Base-by-base conservation (phyloP, 1,140 invertebrate species). In the Scylla paramamosain region DNA sequence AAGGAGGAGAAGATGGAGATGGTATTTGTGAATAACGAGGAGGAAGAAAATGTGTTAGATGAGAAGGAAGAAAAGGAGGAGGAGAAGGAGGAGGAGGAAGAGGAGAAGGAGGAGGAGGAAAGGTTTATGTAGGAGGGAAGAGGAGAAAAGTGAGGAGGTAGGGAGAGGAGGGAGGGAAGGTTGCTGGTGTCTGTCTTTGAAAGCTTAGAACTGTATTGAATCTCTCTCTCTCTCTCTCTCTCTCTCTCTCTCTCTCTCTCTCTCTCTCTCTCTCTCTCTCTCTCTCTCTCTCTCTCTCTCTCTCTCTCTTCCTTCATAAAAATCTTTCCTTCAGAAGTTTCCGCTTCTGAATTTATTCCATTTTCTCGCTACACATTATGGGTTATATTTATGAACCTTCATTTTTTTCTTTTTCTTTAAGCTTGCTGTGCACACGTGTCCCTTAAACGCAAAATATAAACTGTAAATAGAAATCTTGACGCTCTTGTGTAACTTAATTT, bases 221-320 rank as follows among this genome's bases (percentile, higher is more conserved):
- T 77, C 67, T 77, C 67, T 88, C 86, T 88, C 86, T 88, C 86
- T 88, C 86, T 88, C 86, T 88, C 86, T 88, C 86, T 88, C 86
- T 88, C 86, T 88, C 86, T 88, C 86, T 88, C 86, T 88, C 86
- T 45, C 86, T 88, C 86, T 46, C 86, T 88, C 86, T 46, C 86
- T 88, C 86, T 46, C 86, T 88, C 86, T 46, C 86, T 88, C 86
- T 46, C 86, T 88, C 86, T 46, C 86, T 88, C 86, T 46, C 86
- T 88, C 86, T 46, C 86, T 88, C 86, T 46, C 86, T 88, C 86
- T 46, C 86, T 88, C 86, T 46, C 86, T 88, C 86, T 46, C 86
- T 88, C 86, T 46, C 86, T 77, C 67, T 77, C 67, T n/a, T 77
- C 67, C n/a, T 7, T 77, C 67, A 52, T 7, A 52, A 52, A n/a